Evolutionary conservation across 2,888 invertebrate genomes (phyloP).

Genomic region (Oligia fasciuncula): DNA sequence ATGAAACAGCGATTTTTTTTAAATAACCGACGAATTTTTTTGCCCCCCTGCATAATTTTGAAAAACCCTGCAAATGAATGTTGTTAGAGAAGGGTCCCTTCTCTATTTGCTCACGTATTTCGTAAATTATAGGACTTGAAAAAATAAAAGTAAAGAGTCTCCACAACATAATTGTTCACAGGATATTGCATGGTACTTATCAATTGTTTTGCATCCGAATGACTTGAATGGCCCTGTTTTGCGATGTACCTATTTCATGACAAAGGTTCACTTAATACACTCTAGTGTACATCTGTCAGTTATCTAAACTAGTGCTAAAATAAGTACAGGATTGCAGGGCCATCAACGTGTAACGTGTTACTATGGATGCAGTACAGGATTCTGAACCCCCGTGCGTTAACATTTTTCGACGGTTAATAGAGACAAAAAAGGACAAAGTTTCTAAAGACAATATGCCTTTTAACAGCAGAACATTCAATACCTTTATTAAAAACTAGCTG

Average conservation of each 20-base stretch:
- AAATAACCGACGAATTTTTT: too few relatives aligned
- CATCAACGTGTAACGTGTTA: background rate
- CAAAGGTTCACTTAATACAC: slow-evolving; percentile 15
- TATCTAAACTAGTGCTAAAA: background rate
- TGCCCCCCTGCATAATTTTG: too few relatives aligned
- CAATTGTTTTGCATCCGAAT: slow-evolving; percentile 50
- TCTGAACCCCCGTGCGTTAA: background rate
- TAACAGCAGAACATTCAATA: background rate
- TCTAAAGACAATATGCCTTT: background rate
- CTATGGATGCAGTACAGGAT: background rate
- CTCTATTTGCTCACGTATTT: background rate
- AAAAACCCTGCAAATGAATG: background rate
- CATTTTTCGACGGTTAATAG: too few relatives aligned
- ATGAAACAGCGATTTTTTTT: too few relatives aligned
- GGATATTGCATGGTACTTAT: slow-evolving; percentile 56
- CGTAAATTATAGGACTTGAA: background rate
- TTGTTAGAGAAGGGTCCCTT: too few relatives aligned
- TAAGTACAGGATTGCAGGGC: background rate
- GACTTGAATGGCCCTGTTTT: slow-evolving; percentile 43
- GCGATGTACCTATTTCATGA: slow-evolving; percentile 28
- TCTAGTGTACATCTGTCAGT: too few relatives aligned
- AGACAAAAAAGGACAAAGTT: background rate
- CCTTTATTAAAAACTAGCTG: background rate
- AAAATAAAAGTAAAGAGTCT: slow-evolving; percentile 1
- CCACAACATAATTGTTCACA: slow-evolving; percentile 32